phyloP scores from a whole-genome alignment of 1,140 invertebrate species.

The Drosophila lini region DNA sequence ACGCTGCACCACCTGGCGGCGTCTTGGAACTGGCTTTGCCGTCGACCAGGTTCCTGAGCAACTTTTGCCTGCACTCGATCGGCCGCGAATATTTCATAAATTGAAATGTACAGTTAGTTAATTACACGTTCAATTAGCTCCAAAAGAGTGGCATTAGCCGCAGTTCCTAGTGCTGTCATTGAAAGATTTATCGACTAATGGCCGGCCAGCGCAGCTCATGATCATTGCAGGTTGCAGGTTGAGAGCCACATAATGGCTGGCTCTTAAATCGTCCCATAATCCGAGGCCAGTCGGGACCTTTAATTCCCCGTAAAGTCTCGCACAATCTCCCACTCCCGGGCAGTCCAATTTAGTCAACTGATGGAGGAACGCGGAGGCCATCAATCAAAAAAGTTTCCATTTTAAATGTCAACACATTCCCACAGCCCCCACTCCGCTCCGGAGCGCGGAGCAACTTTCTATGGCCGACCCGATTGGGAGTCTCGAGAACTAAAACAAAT shows the following conservation, averaged over 20 bases:
- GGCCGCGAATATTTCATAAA: slow-evolving; percentile 72
- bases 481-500: slow-evolving; percentile 65
- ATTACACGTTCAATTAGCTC: slow-evolving; percentile 76
- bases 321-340: slow-evolving; percentile 6
- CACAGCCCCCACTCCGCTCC: slow-evolving; percentile 12
- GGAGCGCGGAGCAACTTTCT: slow-evolving; percentile 8
- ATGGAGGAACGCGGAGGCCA: slow-evolving; percentile 35
- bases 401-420: slow-evolving; percentile 67
- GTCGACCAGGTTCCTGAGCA: slow-evolving; percentile 26
- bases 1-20: slow-evolving; percentile 62
- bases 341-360: slow-evolving; percentile 36
- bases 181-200: slow-evolving; percentile 68
- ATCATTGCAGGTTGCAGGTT: slow-evolving; percentile 29
- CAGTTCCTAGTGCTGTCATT: slow-evolving; percentile 57
- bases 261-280: slow-evolving; percentile 1
- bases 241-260: not conserved
- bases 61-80: slow-evolving; percentile 47
- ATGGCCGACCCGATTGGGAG: slow-evolving; percentile 12
- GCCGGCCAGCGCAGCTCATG: not conserved
- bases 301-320: slow-evolving; percentile 16
- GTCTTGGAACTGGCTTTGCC: slow-evolving; percentile 32
- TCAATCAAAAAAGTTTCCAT: slow-evolving; percentile 67
- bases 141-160: slow-evolving; percentile 70
- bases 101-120: slow-evolving; percentile 82
- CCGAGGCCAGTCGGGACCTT: not conserved